Percentiles rank a stretch among this genome's conserved stretches.
These are phyloP conservation scores for Phalacrocorax brasilianus DNA, from an alignment of 2,113 vertebrate genomes.

Conservation along the genomic window DNA sequence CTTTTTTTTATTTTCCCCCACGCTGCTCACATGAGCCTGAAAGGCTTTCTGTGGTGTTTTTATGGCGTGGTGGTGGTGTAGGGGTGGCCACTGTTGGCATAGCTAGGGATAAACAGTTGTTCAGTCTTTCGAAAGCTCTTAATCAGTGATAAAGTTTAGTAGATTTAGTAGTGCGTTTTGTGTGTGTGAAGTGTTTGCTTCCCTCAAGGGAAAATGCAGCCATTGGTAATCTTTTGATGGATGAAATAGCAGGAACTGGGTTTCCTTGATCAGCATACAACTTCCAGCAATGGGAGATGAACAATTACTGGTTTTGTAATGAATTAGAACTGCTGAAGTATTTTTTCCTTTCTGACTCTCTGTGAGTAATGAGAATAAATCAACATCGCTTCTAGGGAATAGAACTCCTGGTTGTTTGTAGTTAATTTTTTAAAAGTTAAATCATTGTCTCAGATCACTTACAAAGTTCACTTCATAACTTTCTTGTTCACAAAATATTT, in stretches of 20 bases:
- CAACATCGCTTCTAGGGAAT: not conserved
- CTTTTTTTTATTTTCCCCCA: no score
- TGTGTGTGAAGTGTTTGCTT: not conserved
- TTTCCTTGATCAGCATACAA: not conserved
- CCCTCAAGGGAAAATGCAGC: not conserved
- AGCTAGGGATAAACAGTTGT: not conserved
- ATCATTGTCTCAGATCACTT: not conserved
- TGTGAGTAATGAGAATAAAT: not conserved
- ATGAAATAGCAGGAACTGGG: not conserved
- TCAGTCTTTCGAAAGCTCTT: not conserved
- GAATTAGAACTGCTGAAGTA: not conserved
- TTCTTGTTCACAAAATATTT: not conserved
- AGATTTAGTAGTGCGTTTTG: not conserved
- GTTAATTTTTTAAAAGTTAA: not conserved
- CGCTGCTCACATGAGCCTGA: accelerated
- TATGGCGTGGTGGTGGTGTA: accelerated
- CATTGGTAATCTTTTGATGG: not conserved
- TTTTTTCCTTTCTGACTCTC: not conserved
- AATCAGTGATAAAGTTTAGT: accelerated
- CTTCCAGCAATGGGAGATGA: not conserved
- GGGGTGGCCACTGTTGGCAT: not conserved
- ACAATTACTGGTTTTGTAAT: not conserved
- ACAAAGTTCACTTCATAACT: not conserved
- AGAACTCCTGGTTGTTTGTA: not conserved
- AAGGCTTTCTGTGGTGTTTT: not conserved